phyloP scores from a whole-genome alignment of 2,888 invertebrate genomes.

The Leptinotarsa tumamoca region DNA sequence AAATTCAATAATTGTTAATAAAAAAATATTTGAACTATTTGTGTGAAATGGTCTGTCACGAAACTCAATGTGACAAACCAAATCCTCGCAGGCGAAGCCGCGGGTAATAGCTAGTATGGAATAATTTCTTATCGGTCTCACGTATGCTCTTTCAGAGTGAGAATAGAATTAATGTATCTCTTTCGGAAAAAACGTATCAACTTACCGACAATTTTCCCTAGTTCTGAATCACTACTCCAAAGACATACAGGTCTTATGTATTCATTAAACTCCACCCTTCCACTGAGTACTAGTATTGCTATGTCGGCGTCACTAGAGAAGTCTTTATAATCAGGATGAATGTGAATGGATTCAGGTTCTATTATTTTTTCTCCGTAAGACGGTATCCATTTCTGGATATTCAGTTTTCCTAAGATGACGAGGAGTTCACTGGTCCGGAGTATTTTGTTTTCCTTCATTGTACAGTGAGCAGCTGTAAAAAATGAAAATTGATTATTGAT shows the following conservation, averaged over 20 bases:
- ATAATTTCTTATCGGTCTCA: too few relatives aligned
- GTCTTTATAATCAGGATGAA: constrained; percentile 72
- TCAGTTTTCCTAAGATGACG: constrained; percentile 56
- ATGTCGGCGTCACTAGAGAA: constrained; percentile 71
- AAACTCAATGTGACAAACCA: too few relatives aligned
- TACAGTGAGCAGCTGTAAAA: constrained; percentile 61
- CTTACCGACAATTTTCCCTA: constrained; percentile 55
- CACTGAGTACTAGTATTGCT: constrained; percentile 70
- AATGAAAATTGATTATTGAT: constrained; percentile 6
- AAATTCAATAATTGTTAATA: too few relatives aligned
- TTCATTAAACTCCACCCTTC: constrained; percentile 68
- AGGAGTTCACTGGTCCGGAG: constrained; percentile 54
- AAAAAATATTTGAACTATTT: too few relatives aligned
- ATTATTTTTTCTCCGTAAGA: constrained; percentile 53
- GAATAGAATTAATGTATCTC: too few relatives aligned
- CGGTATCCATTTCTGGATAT: constrained; percentile 55
- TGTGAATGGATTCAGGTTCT: constrained; percentile 63
- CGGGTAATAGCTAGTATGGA: too few relatives aligned
- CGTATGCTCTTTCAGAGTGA: too few relatives aligned
- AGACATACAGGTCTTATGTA: constrained; percentile 73
- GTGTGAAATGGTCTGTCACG: too few relatives aligned
- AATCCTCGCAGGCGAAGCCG: too few relatives aligned
- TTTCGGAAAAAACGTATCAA: not conserved
- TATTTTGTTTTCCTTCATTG: constrained; percentile 47
- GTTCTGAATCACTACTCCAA: constrained; percentile 67